These are phyloP conservation scores for Chrysomallon squamiferum DNA, from an alignment of 1,140 invertebrate genomes.

Conservation along the genomic window DNA sequence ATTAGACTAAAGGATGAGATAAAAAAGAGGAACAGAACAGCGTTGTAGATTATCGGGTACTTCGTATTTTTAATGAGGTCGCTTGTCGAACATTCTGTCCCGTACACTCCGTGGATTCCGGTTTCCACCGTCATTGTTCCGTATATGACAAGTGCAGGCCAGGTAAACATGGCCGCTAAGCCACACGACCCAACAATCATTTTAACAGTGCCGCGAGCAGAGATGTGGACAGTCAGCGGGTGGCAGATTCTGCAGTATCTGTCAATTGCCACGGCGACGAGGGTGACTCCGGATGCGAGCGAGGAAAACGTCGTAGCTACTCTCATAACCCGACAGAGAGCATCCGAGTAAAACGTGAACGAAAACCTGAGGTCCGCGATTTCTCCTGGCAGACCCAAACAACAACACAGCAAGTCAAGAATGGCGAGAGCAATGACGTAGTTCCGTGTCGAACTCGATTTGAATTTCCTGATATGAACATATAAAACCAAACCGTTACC, in stretches of 20 bases:
- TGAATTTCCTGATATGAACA: constrained; percentile 37
- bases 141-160: constrained; percentile 41
- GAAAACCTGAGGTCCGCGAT: constrained; percentile 42
- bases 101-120: constrained; percentile 18
- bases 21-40: constrained; percentile 21
- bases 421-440: constrained; percentile 50
- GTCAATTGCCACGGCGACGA: constrained; percentile 44
- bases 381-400: constrained; percentile 49
- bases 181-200: constrained; percentile 19
- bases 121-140: constrained; percentile 29
- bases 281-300: constrained; percentile 41
- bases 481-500: constrained; percentile 44
- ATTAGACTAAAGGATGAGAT: constrained; percentile 27
- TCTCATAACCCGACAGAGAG: constrained; percentile 39
- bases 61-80: constrained; percentile 24
- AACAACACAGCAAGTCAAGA: constrained; percentile 43
- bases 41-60: constrained; percentile 22
- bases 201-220: constrained; percentile 3
- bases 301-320: constrained; percentile 30
- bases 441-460: constrained; percentile 33
- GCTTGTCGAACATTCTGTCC: constrained; percentile 35
- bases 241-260: constrained; percentile 40
- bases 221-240: constrained; percentile 30
- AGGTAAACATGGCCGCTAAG: constrained; percentile 27
- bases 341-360: constrained; percentile 26